These are phyloP conservation scores for Bubalus kerabau DNA, from an alignment of 2,113 vertebrate species.

Conservation along the genomic window DNA sequence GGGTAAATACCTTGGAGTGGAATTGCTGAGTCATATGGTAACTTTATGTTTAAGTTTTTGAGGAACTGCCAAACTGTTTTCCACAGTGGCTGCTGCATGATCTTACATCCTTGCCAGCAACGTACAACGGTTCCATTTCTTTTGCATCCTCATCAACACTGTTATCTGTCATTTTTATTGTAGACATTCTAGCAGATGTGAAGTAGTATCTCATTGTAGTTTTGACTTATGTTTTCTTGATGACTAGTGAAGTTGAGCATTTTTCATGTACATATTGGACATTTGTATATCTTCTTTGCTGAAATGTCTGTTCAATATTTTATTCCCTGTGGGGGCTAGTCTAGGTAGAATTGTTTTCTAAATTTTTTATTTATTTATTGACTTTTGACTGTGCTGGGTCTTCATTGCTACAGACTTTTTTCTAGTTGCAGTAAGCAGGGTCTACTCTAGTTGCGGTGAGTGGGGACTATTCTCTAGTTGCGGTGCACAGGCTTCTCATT, in stretches of 20 bases:
- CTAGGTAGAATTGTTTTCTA: not conserved
- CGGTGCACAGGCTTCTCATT: not conserved
- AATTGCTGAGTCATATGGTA: not conserved
- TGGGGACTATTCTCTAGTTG: not conserved
- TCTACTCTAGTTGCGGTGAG: not conserved
- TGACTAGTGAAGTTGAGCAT: not conserved
- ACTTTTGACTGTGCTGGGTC: not conserved
- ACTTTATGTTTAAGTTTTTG: not conserved
- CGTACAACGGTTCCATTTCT: not conserved
- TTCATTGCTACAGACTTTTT: not conserved
- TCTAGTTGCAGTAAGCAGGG: not conserved
- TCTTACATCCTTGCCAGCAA: not conserved
- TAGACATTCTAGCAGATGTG: not conserved
- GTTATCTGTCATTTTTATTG: not conserved
- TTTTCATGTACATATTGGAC: not conserved
- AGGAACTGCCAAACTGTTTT: not conserved
- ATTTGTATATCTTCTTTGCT: not conserved
- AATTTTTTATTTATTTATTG: not conserved
- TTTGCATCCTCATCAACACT: not conserved
- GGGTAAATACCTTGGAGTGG: not conserved
- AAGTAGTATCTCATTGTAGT: not conserved
- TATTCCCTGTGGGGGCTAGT: not conserved
- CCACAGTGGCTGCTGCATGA: not conserved
- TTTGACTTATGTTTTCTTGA: slow-evolving; percentile 23
- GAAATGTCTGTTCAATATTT: slow-evolving; percentile 13